phyloP scores from a whole-genome alignment of 2,888 invertebrate species.

The Caenorhabditis wallacei region DNA sequence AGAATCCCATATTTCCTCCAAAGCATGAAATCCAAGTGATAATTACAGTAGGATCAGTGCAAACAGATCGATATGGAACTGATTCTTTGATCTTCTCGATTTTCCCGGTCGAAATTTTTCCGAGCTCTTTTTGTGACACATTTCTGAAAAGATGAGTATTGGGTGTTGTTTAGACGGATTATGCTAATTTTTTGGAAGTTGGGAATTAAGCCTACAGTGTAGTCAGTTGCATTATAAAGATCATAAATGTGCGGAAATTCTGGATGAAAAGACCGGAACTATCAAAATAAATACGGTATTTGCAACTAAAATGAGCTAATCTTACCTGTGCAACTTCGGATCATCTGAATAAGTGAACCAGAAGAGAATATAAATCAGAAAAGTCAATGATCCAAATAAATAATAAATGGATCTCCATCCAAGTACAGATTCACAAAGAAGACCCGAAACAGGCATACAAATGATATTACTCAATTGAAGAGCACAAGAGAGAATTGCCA shows the following conservation, averaged over 20 bases:
- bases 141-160: slow-evolving; percentile 37
- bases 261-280: too few relatives aligned
- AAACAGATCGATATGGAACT: slow-evolving; percentile 63
- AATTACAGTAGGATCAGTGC: slow-evolving; percentile 43
- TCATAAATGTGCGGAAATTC: too few relatives aligned
- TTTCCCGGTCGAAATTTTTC: slow-evolving; percentile 61
- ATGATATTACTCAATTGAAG: slow-evolving; percentile 60
- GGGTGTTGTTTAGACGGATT: too few relatives aligned
- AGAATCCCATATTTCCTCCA: slow-evolving; percentile 59
- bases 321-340: slow-evolving; percentile 66
- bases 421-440: slow-evolving; percentile 58
- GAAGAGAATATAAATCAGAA: slow-evolving; percentile 56
- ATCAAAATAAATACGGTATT: slow-evolving; percentile 1
- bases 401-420: slow-evolving; percentile 68
- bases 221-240: too few relatives aligned
- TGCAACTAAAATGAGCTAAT: background rate
- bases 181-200: too few relatives aligned
- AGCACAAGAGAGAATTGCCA: slow-evolving; percentile 66
- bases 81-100: slow-evolving; percentile 46
- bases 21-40: slow-evolving; percentile 50
- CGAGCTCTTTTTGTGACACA: slow-evolving; percentile 62
- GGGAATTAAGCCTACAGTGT: background rate
- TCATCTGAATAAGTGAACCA: slow-evolving; percentile 67
- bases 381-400: slow-evolving; percentile 59
- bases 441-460: slow-evolving; percentile 65